Conservation (phyloP, 2,797 vertebrate species). For the Brotula barbata region DNA sequence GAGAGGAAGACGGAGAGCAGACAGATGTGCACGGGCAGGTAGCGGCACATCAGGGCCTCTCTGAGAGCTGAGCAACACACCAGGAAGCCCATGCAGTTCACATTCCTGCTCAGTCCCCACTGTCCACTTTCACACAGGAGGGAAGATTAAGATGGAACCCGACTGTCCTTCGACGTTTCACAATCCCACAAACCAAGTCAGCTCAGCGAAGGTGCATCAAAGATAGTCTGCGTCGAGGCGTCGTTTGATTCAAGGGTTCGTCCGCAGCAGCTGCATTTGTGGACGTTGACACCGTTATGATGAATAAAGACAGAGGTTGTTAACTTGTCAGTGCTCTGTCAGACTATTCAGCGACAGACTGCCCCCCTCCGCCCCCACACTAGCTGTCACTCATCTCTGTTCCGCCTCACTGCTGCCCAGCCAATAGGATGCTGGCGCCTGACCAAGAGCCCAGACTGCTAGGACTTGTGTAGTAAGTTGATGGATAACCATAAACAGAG, state of each 20-base stretch:
- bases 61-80: conserved; percentile 55
- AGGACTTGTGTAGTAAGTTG: conserved; percentile 70
- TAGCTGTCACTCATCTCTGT: conserved; percentile 81
- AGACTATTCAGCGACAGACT: conserved; percentile 42
- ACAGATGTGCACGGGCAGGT: conserved; percentile 86
- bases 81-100: conserved; percentile 42
- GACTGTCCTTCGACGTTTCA: not conserved
- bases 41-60: conserved; percentile 75
- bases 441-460: conserved; percentile 73
- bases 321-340: conserved; percentile 74
- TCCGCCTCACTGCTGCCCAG: conserved; percentile 76
- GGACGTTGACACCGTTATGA: conserved; percentile 47
- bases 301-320: conserved; percentile 65
- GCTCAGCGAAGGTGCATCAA: not conserved
- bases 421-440: conserved; percentile 77
- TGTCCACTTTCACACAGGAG: conserved; percentile 50
- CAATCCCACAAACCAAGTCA: not conserved
- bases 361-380: conserved; percentile 32
- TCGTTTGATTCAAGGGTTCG: not conserved
- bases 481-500: conserved; percentile 78
- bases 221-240: no score
- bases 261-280: conserved; percentile 53
- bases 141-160: conserved; percentile 4
- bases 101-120: conserved; percentile 69
- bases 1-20: conserved; percentile 78